These are phyloP conservation scores for Drymonia ruficornis DNA, from an alignment of 2,888 invertebrate genomes.

Conservation along the genomic window DNA sequence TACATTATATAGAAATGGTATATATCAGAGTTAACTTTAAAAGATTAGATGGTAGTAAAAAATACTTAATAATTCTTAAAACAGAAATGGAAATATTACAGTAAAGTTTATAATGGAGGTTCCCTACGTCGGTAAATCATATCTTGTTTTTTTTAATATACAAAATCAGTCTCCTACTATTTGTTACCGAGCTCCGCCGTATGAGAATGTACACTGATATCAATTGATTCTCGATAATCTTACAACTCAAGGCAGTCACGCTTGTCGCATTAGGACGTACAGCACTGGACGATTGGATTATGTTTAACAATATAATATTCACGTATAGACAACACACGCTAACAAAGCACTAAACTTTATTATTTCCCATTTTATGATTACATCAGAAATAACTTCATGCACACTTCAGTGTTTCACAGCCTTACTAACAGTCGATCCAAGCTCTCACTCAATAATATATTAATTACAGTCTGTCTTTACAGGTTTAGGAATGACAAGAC, in stretches of 20 bases:
- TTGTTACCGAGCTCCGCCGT: slow-evolving; percentile 71
- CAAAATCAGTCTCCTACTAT: slow-evolving; percentile 84
- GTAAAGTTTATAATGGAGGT: slow-evolving; percentile 56
- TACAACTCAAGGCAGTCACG: slow-evolving; percentile 59
- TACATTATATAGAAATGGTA: slow-evolving; percentile 72
- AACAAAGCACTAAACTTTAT: slow-evolving; percentile 46
- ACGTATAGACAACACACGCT: slow-evolving; percentile 41
- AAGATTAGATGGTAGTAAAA: slow-evolving; percentile 52
- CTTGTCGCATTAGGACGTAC: slow-evolving; percentile 64
- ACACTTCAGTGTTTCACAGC: slow-evolving; percentile 78
- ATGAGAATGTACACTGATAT: slow-evolving; percentile 52
- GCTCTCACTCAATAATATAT: slow-evolving; percentile 65
- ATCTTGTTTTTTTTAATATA: slow-evolving; percentile 73
- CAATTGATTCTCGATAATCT: slow-evolving; percentile 46
- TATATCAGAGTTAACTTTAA: slow-evolving; percentile 53
- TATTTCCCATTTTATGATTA: slow-evolving; percentile 38
- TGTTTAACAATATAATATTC: slow-evolving; percentile 47
- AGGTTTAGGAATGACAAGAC: slow-evolving; percentile 74
- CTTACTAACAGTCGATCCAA: slow-evolving; percentile 77
- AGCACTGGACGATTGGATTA: slow-evolving; percentile 69
- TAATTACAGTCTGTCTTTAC: slow-evolving; percentile 65
- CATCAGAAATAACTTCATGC: slow-evolving; percentile 62
- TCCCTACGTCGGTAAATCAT: slow-evolving; percentile 73
- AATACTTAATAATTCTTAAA: slow-evolving; percentile 51
- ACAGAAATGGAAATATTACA: slow-evolving; percentile 48